Evolutionary conservation across 2,797 vertebrate species (phyloP), one percentile per base, ranked within the genome.

Genomic region (Todus mexicanus): DNA sequence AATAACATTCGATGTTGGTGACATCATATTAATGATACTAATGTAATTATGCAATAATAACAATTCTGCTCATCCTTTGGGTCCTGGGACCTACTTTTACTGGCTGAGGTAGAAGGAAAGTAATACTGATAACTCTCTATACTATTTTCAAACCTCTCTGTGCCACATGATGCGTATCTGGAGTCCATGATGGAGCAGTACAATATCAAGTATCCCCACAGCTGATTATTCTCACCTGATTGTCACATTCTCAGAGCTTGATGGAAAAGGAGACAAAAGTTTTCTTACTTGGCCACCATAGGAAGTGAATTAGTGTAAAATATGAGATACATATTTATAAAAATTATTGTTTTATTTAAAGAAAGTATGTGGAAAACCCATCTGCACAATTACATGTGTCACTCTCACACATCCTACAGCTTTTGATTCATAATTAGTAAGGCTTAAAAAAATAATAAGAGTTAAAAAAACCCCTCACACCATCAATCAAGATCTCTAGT

Each of bases 321-420:
- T 40, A 72, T 33, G 47, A 68, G 57, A 85, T 29, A 47, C 2
- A 11, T 87, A 92, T 88, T 96, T 93, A 89, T 78, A 86, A 87
- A 65, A 89, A 89, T 10, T 87, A 92, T 81, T 95, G 81, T 83
- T 94, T 90, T 94, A 96, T 95, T 96, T 93, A 82, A 90, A 82
- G 86, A 77, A 94, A 89, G 38, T 61, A 86, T 77, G 53, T 87
- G 50, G 57, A 92, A 94, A 94, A 92, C 43, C 91, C 91, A 94
- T 95, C 93, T 96, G 95, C 76, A 94, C 87, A 93, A 92, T 53
- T 73, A 37, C 57, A 87, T 87, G 60, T 87, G 83, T 92, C 91
- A 93, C 68, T 69, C 85, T 95, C 88, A 87, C 91, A 95, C 93
- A 92, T 95, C 91, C 93, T 91, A 93, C 94, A 87, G 82, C 22